These are phyloP conservation scores for Erpobdella octoculata DNA, from an alignment of 2,888 invertebrate species.

Conservation along the genomic window DNA sequence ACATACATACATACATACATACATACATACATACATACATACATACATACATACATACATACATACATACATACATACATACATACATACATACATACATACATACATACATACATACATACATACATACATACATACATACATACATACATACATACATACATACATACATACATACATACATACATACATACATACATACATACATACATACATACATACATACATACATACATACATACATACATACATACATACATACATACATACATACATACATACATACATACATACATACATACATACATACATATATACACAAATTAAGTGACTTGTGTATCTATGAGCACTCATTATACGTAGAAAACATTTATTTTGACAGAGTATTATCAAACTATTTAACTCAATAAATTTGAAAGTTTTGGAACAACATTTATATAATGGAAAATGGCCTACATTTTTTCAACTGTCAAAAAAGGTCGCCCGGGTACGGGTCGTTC, in stretches of 20 bases:
- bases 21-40: neutral
- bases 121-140: conserved; percentile 4
- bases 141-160: conserved; percentile 12
- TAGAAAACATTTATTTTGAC: no score
- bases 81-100: conserved; percentile 12
- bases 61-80: conserved; percentile 23
- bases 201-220: conserved; percentile 15
- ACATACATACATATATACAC: conserved; percentile 19
- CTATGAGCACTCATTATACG: no score
- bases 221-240: conserved; percentile 10
- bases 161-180: conserved; percentile 5
- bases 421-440: no score
- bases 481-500: no score
- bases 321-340: neutral
- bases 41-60: neutral
- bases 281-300: conserved; percentile 24
- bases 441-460: no score
- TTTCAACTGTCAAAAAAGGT: no score
- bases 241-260: conserved; percentile 14
- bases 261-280: conserved; percentile 22
- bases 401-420: no score
- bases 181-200: conserved; percentile 6
- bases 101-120: conserved; percentile 9
- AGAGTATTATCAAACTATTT: no score
- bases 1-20: conserved; percentile 1